Evolutionary conservation across 2,888 invertebrate genomes (phyloP).

Genomic region (Cantharis rufa): DNA sequence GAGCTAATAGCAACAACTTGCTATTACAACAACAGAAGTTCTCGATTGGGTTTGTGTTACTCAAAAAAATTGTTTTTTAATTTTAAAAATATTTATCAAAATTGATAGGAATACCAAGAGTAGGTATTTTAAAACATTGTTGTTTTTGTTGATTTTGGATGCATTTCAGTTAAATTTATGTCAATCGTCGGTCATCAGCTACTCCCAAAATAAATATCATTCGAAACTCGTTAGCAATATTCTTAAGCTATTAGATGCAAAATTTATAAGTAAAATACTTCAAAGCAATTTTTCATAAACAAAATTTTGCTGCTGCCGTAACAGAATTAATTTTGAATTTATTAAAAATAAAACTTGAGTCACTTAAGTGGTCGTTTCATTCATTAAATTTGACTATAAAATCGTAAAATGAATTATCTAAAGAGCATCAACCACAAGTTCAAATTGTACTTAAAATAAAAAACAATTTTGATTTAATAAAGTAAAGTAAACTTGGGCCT

Average conservation of each 20-base stretch:
- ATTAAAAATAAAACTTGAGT: neutral
- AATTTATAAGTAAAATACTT: neutral
- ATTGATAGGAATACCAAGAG: neutral
- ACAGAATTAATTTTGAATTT: neutral
- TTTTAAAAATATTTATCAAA: neutral
- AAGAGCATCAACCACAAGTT: neutral
- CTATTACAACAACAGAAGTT: neutral
- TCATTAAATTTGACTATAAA: neutral
- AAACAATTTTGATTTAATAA: neutral
- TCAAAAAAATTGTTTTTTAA: neutral
- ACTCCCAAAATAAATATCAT: slow-evolving; percentile 28
- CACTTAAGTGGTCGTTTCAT: neutral
- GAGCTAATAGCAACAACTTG: neutral
- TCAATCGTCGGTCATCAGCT: slow-evolving; percentile 11
- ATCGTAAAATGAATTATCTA: neutral
- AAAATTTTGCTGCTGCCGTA: neutral
- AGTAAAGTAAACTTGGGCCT: neutral
- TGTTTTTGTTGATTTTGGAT: slow-evolving; percentile 23
- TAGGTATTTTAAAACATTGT: neutral
- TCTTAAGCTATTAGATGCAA: neutral
- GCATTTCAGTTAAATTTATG: slow-evolving; percentile 18
- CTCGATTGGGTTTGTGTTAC: neutral
- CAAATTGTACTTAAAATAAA: neutral
- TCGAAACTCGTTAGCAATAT: slow-evolving; percentile 26
- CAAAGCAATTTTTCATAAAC: neutral